Conservation (phyloP, 2,113 vertebrate species). For the Camelus dromedarius region DNA sequence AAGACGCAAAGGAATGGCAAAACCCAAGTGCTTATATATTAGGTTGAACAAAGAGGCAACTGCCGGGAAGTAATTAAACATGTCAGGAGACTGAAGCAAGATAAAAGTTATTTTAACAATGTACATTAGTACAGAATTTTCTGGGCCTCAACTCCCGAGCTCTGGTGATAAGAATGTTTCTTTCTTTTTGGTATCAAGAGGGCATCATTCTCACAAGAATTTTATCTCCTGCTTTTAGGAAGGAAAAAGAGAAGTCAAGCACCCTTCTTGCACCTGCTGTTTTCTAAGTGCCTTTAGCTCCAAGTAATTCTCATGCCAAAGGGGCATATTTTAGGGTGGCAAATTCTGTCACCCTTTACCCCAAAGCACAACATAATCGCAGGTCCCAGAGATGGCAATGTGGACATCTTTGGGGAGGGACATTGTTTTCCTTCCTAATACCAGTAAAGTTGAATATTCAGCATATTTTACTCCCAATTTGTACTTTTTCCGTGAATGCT, state of each 20-base stretch:
- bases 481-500: not conserved
- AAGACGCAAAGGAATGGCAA: not conserved
- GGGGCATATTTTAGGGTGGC: not conserved
- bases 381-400: not conserved
- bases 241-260: not conserved
- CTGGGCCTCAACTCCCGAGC: not conserved
- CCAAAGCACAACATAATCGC: not conserved
- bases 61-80: not conserved
- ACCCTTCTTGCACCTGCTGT: not conserved
- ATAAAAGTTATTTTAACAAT: not conserved
- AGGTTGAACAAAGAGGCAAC: not conserved
- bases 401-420: accelerated
- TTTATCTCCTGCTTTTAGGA: not conserved
- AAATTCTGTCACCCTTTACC: not conserved
- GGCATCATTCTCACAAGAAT: not conserved
- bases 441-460: not conserved
- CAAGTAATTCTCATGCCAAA: not conserved
- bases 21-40: not conserved
- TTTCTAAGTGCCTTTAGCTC: not conserved
- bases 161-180: not conserved
- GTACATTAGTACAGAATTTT: not conserved
- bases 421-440: not conserved
- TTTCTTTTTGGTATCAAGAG: not conserved
- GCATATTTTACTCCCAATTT: not conserved
- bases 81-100: not conserved